Evolutionary conservation across 2,888 invertebrate genomes (phyloP).

Genomic region (Uropetala carovei): DNA sequence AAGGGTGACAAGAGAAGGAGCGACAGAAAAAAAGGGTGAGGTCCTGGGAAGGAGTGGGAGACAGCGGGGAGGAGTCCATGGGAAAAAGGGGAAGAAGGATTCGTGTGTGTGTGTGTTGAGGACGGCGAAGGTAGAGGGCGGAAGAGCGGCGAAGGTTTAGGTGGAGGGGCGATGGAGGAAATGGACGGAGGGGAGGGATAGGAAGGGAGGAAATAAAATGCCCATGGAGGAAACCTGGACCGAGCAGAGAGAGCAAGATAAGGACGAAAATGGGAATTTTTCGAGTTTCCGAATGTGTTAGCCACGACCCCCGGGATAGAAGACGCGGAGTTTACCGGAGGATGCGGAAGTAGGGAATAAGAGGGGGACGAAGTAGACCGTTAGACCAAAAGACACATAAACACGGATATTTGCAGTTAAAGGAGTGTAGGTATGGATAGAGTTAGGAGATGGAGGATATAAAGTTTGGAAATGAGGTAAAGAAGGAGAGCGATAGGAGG

Average conservation of each 20-base stretch:
- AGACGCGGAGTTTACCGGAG: not conserved
- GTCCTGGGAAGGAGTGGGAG: too few relatives aligned
- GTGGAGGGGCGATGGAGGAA: not conserved
- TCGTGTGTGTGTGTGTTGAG: too few relatives aligned
- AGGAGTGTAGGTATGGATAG: not conserved
- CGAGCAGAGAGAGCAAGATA: not conserved
- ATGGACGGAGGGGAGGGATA: not conserved
- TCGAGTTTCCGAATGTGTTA: constrained; percentile 23
- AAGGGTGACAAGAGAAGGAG: not conserved
- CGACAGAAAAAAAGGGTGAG: not conserved
- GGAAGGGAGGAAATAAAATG: not conserved
- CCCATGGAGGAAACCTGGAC: not conserved
- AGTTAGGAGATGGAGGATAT: not conserved
- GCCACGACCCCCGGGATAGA: not conserved
- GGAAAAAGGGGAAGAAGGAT: too few relatives aligned
- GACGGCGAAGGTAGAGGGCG: not conserved
- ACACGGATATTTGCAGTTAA: not conserved
- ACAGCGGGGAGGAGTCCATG: too few relatives aligned
- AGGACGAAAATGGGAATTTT: constrained; percentile 4
- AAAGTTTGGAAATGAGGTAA: not conserved
- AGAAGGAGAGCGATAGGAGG: not conserved
- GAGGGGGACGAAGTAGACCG: not conserved
- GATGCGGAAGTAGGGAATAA: not conserved
- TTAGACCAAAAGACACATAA: constrained; percentile 5
- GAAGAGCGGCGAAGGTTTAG: not conserved